phyloP scores from a whole-genome alignment of 35 echinoderm and acorn worm species.

The Apostichopus californicus region DNA sequence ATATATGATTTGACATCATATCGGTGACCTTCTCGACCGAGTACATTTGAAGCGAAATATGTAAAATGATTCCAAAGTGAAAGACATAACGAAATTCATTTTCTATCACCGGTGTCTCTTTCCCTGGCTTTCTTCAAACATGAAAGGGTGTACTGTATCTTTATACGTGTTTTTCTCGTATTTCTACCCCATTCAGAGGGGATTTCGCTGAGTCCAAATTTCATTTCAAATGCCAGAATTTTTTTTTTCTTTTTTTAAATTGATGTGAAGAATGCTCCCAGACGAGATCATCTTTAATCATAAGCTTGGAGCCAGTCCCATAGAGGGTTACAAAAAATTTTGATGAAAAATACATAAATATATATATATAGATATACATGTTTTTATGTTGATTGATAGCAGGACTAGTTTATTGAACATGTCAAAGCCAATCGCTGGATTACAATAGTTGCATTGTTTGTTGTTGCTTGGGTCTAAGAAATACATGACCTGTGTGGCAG shows the following conservation, averaged over 20 bases:
- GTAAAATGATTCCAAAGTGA: neutral
- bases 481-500: no score
- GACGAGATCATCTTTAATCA: neutral
- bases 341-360: neutral
- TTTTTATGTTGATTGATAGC: no score
- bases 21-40: neutral
- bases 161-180: no score
- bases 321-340: neutral
- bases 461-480: no score
- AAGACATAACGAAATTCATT: neutral
- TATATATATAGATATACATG: neutral
- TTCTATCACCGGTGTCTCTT: neutral
- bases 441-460: no score
- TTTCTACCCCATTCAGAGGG: no score
- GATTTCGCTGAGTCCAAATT: no score
- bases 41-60: neutral
- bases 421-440: no score
- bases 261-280: slow-evolving; percentile 1
- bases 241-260: neutral
- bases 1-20: neutral
- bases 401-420: no score
- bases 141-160: no score
- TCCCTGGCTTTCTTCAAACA: neutral
- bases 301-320: neutral
- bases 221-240: no score